phyloP scores from a whole-genome alignment of 2,888 invertebrate genomes.

The Doris montereyensis region DNA sequence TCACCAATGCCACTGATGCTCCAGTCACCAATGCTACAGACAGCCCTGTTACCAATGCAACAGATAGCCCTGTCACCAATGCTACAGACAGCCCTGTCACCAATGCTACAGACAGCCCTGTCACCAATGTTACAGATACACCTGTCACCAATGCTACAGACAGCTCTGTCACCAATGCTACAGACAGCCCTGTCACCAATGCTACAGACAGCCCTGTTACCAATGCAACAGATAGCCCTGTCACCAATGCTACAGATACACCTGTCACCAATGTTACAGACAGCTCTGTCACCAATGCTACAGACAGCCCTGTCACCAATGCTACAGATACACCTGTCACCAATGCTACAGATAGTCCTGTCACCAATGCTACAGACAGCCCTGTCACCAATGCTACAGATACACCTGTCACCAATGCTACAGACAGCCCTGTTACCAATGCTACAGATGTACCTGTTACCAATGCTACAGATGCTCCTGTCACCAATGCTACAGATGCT shows the following conservation, averaged over 20 bases:
- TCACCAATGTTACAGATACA: background rate
- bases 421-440: background rate
- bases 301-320: background rate
- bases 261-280: too few species aligned
- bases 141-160: background rate
- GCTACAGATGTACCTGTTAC: background rate
- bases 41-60: background rate
- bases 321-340: background rate
- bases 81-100: background rate
- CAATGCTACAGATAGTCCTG: background rate
- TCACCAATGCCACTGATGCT: conserved; percentile 12
- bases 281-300: background rate
- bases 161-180: background rate
- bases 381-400: background rate
- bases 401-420: background rate
- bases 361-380: background rate
- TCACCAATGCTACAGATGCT: conserved; percentile 3
- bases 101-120: background rate
- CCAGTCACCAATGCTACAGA: background rate
- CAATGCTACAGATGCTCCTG: background rate
- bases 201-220: background rate
- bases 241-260: background rate
- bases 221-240: background rate
- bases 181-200: background rate
- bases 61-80: background rate